Evolutionary conservation across 2,113 vertebrate genomes (phyloP), one percentile per base, ranked within the genome.

Genomic region (Riparia riparia): DNA sequence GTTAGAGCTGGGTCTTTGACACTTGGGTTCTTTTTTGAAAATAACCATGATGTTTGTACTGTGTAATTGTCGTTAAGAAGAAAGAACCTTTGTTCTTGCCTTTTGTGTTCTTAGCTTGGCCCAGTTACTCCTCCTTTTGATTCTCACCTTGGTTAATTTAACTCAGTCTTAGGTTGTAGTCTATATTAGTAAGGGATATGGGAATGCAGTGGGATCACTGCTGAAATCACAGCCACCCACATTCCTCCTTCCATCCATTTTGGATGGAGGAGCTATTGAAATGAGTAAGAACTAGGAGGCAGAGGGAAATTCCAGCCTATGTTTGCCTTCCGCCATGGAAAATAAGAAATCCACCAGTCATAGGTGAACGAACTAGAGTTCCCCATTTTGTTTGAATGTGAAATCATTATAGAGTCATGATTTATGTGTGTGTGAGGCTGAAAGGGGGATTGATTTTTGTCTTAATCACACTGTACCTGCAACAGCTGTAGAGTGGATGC

Each of bases 341-440:
- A 85, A 18, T 21, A 51, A 68, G 68, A 91, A 45, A 49, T 37
- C n/a, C 57, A 24, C 4, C 17, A 49, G 69, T 87, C 14, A 7
- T 1, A 3, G 13, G 2, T 1, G 0, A 74, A 24, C 0, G 0
- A 71, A 34, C 5, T 2, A 3, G 28, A 3, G 0, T 49, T 82
- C 13, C 28, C 10, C 7, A 12, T 60, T 72, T 79, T 32, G 6
- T 32, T 11, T 34, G 41, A 45, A 39, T 47, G 50, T 65, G 32
- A 65, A 82, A 47, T 58, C 72, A 54, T 47, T 49, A 32, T 6
- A 50, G 45, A 57, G 28, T 68, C 7, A 3, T 18, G 29, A 51
- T 87, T 80, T 92, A 24, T 60, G 2, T 21, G 22, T 45, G 39
- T 2, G 1, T 32, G 58, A 72, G 44, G 41, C 68, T 69, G 74